phyloP scores from a whole-genome alignment of 1,140 invertebrate genomes.

The Bombus soroeensis region DNA sequence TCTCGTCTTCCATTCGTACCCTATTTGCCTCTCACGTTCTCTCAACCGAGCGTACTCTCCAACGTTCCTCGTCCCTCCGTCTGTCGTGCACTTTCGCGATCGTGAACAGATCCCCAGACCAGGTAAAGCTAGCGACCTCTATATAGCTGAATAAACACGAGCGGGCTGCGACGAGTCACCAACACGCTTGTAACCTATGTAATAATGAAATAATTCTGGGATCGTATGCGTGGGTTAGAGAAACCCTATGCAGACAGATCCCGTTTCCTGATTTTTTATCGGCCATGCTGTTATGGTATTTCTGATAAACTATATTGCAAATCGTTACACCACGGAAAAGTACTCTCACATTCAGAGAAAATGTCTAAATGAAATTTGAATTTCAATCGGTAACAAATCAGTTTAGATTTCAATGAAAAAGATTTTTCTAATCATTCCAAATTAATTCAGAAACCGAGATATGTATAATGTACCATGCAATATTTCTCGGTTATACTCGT shows the following conservation, averaged over 20 bases:
- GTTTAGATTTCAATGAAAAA: neutral
- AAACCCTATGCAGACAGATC: neutral
- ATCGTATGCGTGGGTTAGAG: neutral
- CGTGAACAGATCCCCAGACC: conserved; percentile 38
- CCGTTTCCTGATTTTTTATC: conserved; percentile 3
- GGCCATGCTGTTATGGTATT: neutral
- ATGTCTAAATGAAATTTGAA: neutral
- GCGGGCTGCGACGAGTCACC: neutral
- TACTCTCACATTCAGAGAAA: neutral
- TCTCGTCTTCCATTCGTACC: neutral
- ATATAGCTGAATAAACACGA: conserved; percentile 19
- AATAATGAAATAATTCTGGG: conserved; percentile 7
- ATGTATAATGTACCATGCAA: neutral
- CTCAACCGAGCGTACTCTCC: neutral
- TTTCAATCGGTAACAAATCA: neutral
- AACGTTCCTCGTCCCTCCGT: neutral
- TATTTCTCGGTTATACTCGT: neutral
- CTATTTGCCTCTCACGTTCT: neutral
- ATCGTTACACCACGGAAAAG: neutral
- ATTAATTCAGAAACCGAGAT: neutral
- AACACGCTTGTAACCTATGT: neutral
- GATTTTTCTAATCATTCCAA: neutral
- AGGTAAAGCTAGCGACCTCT: conserved; percentile 54
- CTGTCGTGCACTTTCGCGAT: neutral
- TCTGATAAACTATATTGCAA: neutral